phyloP scores from a whole-genome alignment of 1,140 invertebrate species.

The Drosophila tristis region DNA sequence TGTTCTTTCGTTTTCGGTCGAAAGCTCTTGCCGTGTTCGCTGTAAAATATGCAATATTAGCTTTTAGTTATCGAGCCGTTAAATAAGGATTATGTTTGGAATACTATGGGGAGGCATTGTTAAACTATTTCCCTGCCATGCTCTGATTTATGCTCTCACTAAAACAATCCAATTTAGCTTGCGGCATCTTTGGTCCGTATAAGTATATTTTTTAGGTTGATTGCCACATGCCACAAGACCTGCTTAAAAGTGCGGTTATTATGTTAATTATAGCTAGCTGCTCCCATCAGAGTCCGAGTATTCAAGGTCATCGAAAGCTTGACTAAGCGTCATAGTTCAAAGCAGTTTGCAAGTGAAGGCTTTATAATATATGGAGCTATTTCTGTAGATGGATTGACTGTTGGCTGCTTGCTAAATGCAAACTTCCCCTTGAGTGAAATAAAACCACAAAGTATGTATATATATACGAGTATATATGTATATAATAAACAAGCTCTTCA shows the following conservation, averaged over 20 bases:
- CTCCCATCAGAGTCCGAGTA: slow-evolving; percentile 17
- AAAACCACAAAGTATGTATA: slow-evolving; percentile 39
- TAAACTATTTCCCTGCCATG: neutral
- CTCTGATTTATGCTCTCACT: too few relatives aligned
- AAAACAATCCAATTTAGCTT: neutral
- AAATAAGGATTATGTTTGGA: neutral
- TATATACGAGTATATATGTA: neutral
- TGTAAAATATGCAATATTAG: slow-evolving; percentile 71
- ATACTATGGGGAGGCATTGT: neutral
- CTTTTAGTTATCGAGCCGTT: slow-evolving; percentile 7
- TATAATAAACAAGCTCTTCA: slow-evolving; percentile 16
- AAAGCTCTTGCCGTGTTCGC: slow-evolving; percentile 38
- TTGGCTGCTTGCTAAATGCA: neutral
- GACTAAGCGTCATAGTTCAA: slow-evolving; percentile 5
- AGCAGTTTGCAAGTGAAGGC: slow-evolving; percentile 24
- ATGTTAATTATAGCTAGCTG: slow-evolving; percentile 4
- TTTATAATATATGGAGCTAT: neutral
- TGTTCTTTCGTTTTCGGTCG: slow-evolving; percentile 2
- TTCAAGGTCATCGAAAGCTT: slow-evolving; percentile 51
- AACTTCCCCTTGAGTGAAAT: slow-evolving; percentile 17
- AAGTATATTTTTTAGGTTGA: neutral
- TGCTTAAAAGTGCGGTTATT: neutral
- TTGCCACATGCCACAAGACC: neutral
- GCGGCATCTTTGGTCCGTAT: neutral
- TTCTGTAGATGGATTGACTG: neutral